phyloP scores from a whole-genome alignment of 2,113 vertebrate species.

The Crotalus helleri region DNA sequence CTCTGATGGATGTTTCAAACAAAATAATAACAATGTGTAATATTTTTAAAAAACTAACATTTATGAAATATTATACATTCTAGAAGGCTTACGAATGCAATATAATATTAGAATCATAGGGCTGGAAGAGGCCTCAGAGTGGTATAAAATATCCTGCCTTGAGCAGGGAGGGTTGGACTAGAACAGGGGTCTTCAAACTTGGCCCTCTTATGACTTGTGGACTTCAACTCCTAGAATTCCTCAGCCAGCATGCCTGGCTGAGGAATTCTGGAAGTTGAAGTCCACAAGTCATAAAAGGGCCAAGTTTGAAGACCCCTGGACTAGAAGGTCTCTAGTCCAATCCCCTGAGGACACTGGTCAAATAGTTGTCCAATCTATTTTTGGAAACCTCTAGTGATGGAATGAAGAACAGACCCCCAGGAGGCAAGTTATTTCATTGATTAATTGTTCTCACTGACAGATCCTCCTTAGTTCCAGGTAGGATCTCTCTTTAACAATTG shows the following conservation, averaged over 20 bases:
- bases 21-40: neutral
- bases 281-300: too few relatives aligned
- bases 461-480: neutral
- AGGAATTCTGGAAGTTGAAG: too few relatives aligned
- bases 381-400: neutral
- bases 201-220: too few relatives aligned
- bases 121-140: neutral
- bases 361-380: neutral
- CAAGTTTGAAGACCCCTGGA: too few relatives aligned
- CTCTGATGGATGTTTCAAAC: slow-evolving; percentile 3
- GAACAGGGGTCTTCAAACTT: too few relatives aligned
- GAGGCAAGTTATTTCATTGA: neutral
- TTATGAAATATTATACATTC: neutral
- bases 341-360: neutral
- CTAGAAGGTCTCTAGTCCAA: neutral
- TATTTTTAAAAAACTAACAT: neutral
- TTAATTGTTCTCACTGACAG: neutral
- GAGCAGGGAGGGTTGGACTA: too few relatives aligned
- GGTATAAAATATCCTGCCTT: too few relatives aligned
- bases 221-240: too few relatives aligned
- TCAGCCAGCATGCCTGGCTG: too few relatives aligned
- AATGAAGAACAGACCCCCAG: neutral
- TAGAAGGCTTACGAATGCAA: neutral
- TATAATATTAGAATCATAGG: neutral
- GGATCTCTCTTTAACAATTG: neutral